These are phyloP conservation scores for Epinephelus awoara DNA, from an alignment of 2,797 vertebrate species.

Conservation along the genomic window DNA sequence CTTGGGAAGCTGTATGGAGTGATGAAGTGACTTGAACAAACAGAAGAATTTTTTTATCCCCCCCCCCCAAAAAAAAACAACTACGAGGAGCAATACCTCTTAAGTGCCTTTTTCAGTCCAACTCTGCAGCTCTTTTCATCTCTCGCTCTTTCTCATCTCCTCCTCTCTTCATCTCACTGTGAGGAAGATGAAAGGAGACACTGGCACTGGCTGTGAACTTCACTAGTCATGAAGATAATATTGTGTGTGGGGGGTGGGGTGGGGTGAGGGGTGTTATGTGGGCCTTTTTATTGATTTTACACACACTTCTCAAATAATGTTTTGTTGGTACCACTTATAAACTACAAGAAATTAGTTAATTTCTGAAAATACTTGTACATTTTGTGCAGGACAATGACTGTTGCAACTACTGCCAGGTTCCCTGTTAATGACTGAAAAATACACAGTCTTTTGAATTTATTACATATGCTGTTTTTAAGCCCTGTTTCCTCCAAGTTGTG, in stretches of 20 bases:
- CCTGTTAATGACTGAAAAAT: neutral
- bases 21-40: conserved; percentile 13
- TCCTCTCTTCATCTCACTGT: conserved; percentile 51
- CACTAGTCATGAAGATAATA: conserved; percentile 30
- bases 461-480: too few species aligned
- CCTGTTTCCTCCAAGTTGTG: too few species aligned
- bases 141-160: conserved; percentile 53
- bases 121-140: conserved; percentile 58
- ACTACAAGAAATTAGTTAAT: neutral
- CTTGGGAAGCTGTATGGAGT: neutral
- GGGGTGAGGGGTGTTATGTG: neutral
- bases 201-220: conserved; percentile 53
- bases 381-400: neutral
- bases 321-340: conserved; percentile 32
- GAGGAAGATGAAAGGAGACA: conserved; percentile 69
- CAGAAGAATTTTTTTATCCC: conserved; percentile 9
- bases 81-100: conserved; percentile 41
- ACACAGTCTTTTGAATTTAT: too few species aligned
- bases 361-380: neutral
- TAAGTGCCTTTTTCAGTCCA: conserved; percentile 49
- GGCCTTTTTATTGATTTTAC: conserved; percentile 24
- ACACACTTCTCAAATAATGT: conserved; percentile 9
- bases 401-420: neutral
- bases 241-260: neutral
- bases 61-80: conserved; percentile 42